These are phyloP conservation scores for Masticophis lateralis DNA, from an alignment of 2,797 vertebrate genomes.

Conservation along the genomic window DNA sequence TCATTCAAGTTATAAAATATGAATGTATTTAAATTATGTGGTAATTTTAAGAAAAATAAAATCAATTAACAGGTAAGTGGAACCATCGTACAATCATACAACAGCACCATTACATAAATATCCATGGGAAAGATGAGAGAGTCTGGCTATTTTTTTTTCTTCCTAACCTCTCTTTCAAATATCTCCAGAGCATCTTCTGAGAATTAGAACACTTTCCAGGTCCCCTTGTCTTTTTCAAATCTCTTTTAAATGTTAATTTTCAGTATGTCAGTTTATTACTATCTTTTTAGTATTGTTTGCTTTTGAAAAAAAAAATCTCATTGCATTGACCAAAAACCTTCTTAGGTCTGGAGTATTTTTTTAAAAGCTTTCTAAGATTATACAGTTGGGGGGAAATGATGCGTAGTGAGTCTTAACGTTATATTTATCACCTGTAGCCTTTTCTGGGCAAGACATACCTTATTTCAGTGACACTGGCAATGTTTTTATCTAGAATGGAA, in stretches of 20 bases:
- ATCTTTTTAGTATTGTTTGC: neutral
- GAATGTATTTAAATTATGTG: neutral
- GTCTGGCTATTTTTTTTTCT: neutral
- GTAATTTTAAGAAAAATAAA: neutral
- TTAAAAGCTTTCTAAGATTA: neutral
- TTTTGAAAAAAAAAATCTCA: neutral
- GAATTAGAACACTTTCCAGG: neutral
- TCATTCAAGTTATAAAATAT: neutral
- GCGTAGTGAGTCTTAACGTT: neutral
- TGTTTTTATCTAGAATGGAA: neutral
- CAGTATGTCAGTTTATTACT: neutral
- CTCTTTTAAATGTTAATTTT: neutral
- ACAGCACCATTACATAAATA: neutral
- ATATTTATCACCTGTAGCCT: no score
- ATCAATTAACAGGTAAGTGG: neutral
- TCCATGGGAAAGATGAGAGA: neutral
- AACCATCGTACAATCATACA: neutral
- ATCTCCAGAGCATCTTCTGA: neutral
- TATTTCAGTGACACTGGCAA: neutral
- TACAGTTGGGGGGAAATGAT: neutral
- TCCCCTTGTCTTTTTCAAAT: neutral
- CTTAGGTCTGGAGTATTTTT: neutral
- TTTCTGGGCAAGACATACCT: neutral
- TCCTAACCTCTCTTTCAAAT: neutral
- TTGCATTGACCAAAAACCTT: neutral